These are phyloP conservation scores for Helobdella robusta DNA, from an alignment of 2,888 invertebrate species.

Conservation along the genomic window DNA sequence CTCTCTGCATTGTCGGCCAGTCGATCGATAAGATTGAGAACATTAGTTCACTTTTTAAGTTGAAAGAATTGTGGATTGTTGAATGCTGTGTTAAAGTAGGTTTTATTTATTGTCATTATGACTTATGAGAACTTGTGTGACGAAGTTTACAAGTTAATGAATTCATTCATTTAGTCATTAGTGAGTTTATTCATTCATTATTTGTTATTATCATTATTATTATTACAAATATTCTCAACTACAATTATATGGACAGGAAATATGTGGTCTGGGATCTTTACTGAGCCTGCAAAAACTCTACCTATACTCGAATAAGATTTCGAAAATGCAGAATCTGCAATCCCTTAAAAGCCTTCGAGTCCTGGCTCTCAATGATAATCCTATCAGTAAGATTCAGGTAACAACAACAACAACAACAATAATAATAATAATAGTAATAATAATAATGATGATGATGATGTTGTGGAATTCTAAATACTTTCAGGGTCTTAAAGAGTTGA, in stretches of 20 bases:
- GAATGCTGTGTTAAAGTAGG: slow-evolving; percentile 37
- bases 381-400: slow-evolving; percentile 45
- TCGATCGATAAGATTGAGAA: slow-evolving; percentile 32
- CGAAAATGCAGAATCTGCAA: slow-evolving; percentile 44
- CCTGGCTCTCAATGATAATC: slow-evolving; percentile 45
- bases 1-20: slow-evolving; percentile 35
- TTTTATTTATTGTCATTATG: too few species aligned
- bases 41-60: slow-evolving; percentile 31
- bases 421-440: too few species aligned
- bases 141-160: too few species aligned
- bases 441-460: neutral
- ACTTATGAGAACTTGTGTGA: too few species aligned
- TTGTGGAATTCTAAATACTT: slow-evolving; percentile 17
- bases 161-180: too few species aligned
- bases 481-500: slow-evolving; percentile 42
- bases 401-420: slow-evolving; percentile 16
- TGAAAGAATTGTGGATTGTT: slow-evolving; percentile 38
- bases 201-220: slow-evolving; percentile 2
- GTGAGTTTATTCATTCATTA: too few species aligned
- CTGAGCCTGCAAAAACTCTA: slow-evolving; percentile 41
- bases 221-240: neutral
- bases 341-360: slow-evolving; percentile 41
- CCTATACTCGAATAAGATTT: slow-evolving; percentile 45
- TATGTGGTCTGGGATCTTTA: slow-evolving; percentile 38
- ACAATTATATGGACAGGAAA: slow-evolving; percentile 11